These are phyloP conservation scores for Semicossyphus pulcher DNA, from an alignment of 2,113 vertebrate genomes.

Conservation along the genomic window DNA sequence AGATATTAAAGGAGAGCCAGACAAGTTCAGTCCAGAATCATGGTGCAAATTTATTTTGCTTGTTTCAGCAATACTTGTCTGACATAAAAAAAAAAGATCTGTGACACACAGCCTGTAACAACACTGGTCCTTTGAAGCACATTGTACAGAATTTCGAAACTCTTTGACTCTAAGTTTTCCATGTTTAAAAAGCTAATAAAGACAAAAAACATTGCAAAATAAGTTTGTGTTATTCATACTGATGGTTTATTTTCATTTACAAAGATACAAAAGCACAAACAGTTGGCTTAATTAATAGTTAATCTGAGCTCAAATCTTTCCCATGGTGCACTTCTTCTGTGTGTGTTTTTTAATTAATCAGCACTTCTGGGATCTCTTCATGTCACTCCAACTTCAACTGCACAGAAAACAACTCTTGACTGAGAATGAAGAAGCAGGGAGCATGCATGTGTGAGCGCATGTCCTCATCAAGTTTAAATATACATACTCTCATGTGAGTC, in stretches of 20 bases:
- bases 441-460: constrained; percentile 1
- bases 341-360: constrained; percentile 25
- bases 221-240: constrained; percentile 6
- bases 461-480: constrained; percentile 42
- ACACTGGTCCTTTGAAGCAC: background rate
- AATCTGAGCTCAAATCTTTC: constrained; percentile 1
- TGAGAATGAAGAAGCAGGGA: constrained; percentile 19
- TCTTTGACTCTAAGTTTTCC: too few species aligned
- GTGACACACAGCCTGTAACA: too few species aligned
- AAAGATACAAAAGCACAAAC: constrained; percentile 53
- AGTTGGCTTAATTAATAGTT: constrained; percentile 19
- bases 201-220: constrained; percentile 27
- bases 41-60: background rate
- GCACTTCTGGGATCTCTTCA: background rate
- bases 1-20: background rate
- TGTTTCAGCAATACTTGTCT: background rate
- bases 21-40: constrained; percentile 5
- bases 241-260: constrained; percentile 50
- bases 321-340: constrained; percentile 15
- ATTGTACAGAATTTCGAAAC: background rate
- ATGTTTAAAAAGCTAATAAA: constrained; percentile 3
- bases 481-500: constrained; percentile 51
- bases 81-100: too few species aligned
- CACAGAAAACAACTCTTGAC: too few species aligned
- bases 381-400: constrained; percentile 4